phyloP scores from a whole-genome alignment of 2,113 vertebrate genomes.

The Halcyon senegalensis region DNA sequence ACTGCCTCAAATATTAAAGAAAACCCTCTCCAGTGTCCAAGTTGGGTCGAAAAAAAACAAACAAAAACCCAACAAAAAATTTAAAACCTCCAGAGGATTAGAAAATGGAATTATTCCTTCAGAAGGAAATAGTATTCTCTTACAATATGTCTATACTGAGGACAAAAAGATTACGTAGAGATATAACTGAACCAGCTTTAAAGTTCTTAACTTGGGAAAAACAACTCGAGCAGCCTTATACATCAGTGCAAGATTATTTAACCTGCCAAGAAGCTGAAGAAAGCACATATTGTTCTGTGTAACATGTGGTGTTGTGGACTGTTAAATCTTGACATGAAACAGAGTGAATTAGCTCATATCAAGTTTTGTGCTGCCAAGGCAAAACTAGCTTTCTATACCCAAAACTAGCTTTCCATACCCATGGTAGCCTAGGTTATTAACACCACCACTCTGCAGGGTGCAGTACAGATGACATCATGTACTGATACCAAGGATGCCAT shows the following conservation, averaged over 20 bases:
- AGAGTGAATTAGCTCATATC: constrained; percentile 16
- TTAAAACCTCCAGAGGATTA: not conserved
- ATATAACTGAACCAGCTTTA: not conserved
- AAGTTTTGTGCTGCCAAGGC: constrained; percentile 18
- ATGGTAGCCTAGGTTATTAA: not conserved
- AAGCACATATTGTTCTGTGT: constrained; percentile 44
- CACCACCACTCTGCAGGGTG: not conserved
- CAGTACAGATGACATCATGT: not conserved
- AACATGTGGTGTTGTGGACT: constrained; percentile 24
- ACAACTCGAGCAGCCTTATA: not conserved
- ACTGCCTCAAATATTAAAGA: not conserved
- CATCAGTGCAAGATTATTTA: constrained; percentile 17
- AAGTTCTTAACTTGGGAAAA: not conserved
- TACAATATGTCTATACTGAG: not conserved
- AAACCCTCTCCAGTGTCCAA: not conserved
- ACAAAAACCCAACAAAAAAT: not conserved
- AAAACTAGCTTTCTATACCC: not conserved
- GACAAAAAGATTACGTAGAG: not conserved
- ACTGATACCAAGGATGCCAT: not conserved
- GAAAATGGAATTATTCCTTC: not conserved
- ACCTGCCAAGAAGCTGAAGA: constrained; percentile 39
- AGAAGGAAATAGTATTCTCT: not conserved
- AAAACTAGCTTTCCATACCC: not conserved
- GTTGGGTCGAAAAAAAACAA: not conserved
- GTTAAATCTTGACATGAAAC: constrained; percentile 48